A percentile compares a stretch with the other conserved stretches of the same genome.
Conservation (phyloP, 2,888 invertebrate species). For the Brenthis ino region DNA sequence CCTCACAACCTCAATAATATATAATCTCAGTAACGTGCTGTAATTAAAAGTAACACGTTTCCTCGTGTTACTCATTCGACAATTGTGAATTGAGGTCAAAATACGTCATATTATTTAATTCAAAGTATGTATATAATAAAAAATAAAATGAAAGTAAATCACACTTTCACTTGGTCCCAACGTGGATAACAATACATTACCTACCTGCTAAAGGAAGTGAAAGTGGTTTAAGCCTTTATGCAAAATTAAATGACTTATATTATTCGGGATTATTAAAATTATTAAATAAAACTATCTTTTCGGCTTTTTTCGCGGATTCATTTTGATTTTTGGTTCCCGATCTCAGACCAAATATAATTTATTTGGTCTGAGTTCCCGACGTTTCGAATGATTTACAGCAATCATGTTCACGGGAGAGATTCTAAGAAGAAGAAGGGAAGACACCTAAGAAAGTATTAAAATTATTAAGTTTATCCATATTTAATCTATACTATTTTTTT, state of each 20-base stretch:
- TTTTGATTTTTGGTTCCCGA: too few relatives aligned
- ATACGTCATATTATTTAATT: not conserved
- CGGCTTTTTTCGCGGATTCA: too few relatives aligned
- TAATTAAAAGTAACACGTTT: too few relatives aligned
- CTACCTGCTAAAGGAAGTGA: not conserved
- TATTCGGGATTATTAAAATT: not conserved
- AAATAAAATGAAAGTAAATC: conserved; percentile 8
- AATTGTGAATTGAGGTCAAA: not conserved
- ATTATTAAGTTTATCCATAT: not conserved
- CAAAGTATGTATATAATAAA: not conserved
- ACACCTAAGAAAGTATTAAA: not conserved
- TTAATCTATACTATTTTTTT: too few relatives aligned
- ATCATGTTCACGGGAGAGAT: too few relatives aligned
- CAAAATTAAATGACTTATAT: not conserved
- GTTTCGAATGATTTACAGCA: too few relatives aligned
- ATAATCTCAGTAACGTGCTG: too few relatives aligned
- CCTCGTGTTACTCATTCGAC: too few relatives aligned
- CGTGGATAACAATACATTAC: conserved; percentile 6
- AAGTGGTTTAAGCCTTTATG: not conserved
- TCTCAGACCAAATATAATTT: too few relatives aligned
- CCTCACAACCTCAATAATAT: too few relatives aligned
- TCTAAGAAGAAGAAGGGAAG: too few relatives aligned
- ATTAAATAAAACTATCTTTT: not conserved
- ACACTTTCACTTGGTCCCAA: conserved; percentile 1
- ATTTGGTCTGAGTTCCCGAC: too few relatives aligned